phyloP scores from a whole-genome alignment of 1,140 invertebrate species.

The Drosophila kohkoa region DNA sequence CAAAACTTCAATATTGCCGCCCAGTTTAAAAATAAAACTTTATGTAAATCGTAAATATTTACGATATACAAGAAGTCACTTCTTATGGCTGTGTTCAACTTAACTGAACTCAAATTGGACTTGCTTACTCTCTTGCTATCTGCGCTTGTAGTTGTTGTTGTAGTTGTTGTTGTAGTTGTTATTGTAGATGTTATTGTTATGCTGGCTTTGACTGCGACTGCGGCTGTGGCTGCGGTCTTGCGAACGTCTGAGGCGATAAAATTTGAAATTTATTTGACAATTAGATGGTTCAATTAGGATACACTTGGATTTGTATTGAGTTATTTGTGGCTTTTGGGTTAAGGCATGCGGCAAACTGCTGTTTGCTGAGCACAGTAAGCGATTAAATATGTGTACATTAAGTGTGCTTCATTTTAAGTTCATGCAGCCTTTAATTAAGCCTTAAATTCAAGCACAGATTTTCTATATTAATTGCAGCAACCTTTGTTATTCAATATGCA shows the following conservation, averaged over 20 bases:
- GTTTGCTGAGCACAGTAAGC: neutral
- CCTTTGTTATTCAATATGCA: neutral
- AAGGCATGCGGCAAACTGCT: neutral
- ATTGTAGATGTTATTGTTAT: constrained; percentile 11
- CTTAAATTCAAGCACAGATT: neutral
- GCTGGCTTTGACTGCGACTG: constrained; percentile 5
- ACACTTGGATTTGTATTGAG: constrained; percentile 31
- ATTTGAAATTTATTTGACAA: constrained; percentile 45
- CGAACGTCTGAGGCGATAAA: constrained; percentile 32
- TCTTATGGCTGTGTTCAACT: constrained; percentile 19
- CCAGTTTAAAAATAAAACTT: constrained; percentile 56
- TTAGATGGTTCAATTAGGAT: constrained; percentile 44
- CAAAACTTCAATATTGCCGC: constrained; percentile 47
- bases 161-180: constrained; percentile 15
- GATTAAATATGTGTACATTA: neutral
- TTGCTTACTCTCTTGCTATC: constrained; percentile 4
- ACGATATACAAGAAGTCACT: constrained; percentile 52
- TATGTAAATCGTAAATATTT: constrained; percentile 75
- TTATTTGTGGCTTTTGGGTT: constrained; percentile 22
- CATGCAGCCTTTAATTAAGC: neutral
- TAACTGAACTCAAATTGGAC: constrained; percentile 41
- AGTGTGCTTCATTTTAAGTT: neutral
- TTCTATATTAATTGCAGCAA: neutral
- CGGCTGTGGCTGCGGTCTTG: constrained; percentile 20
- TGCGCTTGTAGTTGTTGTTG: neutral